A percentile compares a stretch with the other conserved stretches of the same genome.
Conservation (phyloP, 2,797 vertebrate species). For the Harpagifer antarcticus region DNA sequence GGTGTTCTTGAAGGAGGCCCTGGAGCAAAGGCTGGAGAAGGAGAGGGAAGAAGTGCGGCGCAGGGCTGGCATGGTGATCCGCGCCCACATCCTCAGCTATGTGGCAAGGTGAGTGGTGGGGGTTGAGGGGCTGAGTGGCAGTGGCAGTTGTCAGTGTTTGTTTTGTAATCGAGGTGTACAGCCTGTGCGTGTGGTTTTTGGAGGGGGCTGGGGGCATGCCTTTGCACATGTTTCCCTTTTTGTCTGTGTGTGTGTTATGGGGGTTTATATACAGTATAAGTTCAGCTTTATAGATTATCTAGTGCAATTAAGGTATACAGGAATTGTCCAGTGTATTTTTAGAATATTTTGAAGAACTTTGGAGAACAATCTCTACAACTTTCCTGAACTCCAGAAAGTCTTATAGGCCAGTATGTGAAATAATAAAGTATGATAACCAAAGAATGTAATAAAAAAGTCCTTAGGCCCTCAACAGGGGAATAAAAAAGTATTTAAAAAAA, state of each 20-base stretch:
- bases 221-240: slow-evolving; percentile 52
- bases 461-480: not conserved
- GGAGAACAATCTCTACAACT: not conserved
- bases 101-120: slow-evolving; percentile 91
- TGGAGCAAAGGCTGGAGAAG: slow-evolving; percentile 89
- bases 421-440: slow-evolving; percentile 5
- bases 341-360: not conserved
- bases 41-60: slow-evolving; percentile 86
- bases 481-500: not conserved
- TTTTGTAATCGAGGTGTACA: slow-evolving; percentile 63
- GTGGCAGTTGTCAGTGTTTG: slow-evolving; percentile 77
- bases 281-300: slow-evolving; percentile 10
- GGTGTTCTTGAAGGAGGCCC: slow-evolving; percentile 89
- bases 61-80: slow-evolving; percentile 91
- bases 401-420: not conserved
- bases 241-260: slow-evolving; percentile 8
- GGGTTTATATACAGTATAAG: slow-evolving; percentile 14
- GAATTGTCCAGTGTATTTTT: not conserved
- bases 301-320: not conserved
- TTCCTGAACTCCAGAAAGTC: not conserved
- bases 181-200: slow-evolving; percentile 32
- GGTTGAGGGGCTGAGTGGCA: slow-evolving; percentile 62
- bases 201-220: slow-evolving; percentile 26
- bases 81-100: slow-evolving; percentile 95
- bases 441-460: not conserved